Evolutionary conservation across 2,888 invertebrate species (phyloP).

Genomic region (Tinea pellionella): DNA sequence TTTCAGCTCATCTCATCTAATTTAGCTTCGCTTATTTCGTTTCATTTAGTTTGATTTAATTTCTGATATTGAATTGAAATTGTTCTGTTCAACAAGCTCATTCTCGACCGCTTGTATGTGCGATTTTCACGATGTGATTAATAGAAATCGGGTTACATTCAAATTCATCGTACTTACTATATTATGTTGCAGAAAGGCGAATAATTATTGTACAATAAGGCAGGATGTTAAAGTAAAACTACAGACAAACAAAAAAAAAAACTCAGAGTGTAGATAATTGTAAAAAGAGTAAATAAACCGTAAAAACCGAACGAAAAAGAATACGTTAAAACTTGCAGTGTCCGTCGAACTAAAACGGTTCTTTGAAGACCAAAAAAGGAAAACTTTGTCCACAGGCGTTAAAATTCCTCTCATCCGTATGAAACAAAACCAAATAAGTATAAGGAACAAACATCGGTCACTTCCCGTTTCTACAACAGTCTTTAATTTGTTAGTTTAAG

Average conservation of each 20-base stretch:
- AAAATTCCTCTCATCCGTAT: background rate
- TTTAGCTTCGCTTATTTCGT: too few species aligned
- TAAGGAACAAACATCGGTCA: slow-evolving; percentile 29
- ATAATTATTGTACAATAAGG: background rate
- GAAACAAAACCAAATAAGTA: slow-evolving; percentile 21
- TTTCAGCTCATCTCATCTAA: too few species aligned
- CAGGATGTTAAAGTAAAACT: background rate
- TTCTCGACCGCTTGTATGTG: too few species aligned
- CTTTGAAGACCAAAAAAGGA: slow-evolving; percentile 2
- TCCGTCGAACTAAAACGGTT: slow-evolving; percentile 27
- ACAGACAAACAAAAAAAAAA: background rate
- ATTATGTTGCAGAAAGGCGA: background rate
- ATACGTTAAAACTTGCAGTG: slow-evolving; percentile 36
- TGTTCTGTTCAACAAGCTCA: too few species aligned
- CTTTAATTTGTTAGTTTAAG: background rate
- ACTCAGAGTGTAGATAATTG: background rate
- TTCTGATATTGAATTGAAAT: too few species aligned
- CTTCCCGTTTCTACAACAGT: slow-evolving; percentile 23
- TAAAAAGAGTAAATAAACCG: slow-evolving; percentile 1
- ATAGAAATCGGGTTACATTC: too few species aligned
- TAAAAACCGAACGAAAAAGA: background rate
- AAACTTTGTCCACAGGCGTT: slow-evolving; percentile 6
- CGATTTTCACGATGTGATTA: too few species aligned
- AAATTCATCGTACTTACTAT: too few species aligned
- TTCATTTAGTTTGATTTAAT: too few species aligned